These are phyloP conservation scores for Acrocephalus kingi DNA, from an alignment of 2,113 vertebrate species.

Conservation along the genomic window DNA sequence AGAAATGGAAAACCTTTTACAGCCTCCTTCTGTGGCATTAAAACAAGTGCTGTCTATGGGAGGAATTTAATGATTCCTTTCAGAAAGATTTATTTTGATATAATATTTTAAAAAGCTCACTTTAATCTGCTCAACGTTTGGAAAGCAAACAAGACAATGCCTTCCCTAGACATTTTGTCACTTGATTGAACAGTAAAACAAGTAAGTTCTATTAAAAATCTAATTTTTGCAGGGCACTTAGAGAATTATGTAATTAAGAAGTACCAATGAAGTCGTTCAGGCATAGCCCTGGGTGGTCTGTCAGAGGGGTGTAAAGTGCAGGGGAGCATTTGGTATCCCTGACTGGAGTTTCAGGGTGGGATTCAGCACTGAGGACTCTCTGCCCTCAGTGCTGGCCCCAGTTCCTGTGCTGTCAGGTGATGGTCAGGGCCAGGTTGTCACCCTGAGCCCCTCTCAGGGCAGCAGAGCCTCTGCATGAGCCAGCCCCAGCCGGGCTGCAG, in stretches of 20 bases:
- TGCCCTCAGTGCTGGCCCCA: neutral
- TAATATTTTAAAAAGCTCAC: neutral
- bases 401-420: neutral
- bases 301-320: neutral
- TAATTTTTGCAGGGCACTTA: neutral
- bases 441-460: neutral
- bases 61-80: neutral
- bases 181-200: neutral
- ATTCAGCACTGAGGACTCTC: neutral
- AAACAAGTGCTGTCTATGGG: neutral
- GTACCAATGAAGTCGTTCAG: neutral
- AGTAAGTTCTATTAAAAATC: neutral
- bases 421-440: neutral
- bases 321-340: neutral
- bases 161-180: neutral
- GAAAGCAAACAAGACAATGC: neutral
- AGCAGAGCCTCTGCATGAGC: neutral
- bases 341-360: neutral
- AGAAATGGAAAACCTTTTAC: neutral
- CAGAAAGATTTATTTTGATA: slow-evolving; percentile 13
- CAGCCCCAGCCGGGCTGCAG: neutral
- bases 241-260: neutral
- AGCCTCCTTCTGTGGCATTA: neutral
- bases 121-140: neutral
- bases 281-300: neutral